These are phyloP conservation scores for Grammomys surdaster DNA, from an alignment of 2,113 vertebrate genomes.

Conservation along the genomic window DNA sequence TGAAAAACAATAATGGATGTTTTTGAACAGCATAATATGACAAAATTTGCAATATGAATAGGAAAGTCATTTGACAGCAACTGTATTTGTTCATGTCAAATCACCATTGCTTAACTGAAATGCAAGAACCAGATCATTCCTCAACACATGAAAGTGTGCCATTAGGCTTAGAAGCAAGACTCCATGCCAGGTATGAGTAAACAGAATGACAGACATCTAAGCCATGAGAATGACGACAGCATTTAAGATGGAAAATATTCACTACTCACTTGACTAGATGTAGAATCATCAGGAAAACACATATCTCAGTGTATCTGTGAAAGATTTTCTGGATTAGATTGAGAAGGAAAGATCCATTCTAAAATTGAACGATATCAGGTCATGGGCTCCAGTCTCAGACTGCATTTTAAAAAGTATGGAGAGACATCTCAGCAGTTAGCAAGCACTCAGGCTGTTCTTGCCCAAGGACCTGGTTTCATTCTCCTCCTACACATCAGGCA, in stretches of 20 bases:
- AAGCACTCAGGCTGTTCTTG: not conserved
- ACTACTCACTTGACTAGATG: not conserved
- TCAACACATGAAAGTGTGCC: not conserved
- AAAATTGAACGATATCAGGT: not conserved
- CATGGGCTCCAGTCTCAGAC: not conserved
- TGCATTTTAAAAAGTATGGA: not conserved
- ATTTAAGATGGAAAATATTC: not conserved
- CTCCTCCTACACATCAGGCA: not conserved
- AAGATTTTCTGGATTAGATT: not conserved
- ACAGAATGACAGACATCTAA: not conserved
- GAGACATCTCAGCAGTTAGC: not conserved
- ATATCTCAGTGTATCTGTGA: not conserved
- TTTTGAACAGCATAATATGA: not conserved
- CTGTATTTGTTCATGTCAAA: not conserved
- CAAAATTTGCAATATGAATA: not conserved
- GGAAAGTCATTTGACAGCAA: not conserved
- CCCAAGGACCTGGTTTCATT: not conserved
- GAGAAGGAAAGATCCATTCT: no score
- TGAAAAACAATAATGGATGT: not conserved
- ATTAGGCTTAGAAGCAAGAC: not conserved
- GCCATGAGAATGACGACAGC: no score
- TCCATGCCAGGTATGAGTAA: not conserved
- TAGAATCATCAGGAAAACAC: not conserved
- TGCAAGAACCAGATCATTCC: not conserved
- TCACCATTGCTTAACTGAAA: not conserved